Conservation (phyloP, 2,113 vertebrate species). For the Urocolius indicus region DNA sequence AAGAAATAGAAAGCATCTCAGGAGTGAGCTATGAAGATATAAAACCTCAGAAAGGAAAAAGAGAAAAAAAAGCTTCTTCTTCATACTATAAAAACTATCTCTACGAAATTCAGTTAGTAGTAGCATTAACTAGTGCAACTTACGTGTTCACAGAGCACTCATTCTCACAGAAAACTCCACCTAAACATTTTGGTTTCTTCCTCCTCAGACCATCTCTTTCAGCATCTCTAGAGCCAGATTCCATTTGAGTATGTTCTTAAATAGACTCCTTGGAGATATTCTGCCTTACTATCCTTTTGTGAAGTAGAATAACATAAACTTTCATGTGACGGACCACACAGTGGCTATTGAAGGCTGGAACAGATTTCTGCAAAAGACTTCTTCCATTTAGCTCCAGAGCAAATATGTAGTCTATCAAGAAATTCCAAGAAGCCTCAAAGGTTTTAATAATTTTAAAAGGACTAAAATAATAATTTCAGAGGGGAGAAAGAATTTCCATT, state of each 20-base stretch:
- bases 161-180: not conserved
- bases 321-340: not conserved
- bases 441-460: not conserved
- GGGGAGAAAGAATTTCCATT: not conserved
- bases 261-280: not conserved
- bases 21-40: not conserved
- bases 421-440: not conserved
- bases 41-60: slow-evolving; percentile 1
- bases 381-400: not conserved
- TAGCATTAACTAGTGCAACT: not conserved
- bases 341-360: not conserved
- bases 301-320: not conserved
- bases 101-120: not conserved
- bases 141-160: not conserved
- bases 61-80: not conserved
- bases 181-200: not conserved
- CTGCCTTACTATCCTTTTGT: not conserved
- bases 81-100: not conserved
- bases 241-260: not conserved
- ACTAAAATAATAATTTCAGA: not conserved
- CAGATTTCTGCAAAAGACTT: not conserved
- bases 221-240: not conserved
- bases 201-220: not conserved
- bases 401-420: not conserved
- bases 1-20: not conserved